These are phyloP conservation scores for Rhea pennata DNA, from an alignment of 2,113 vertebrate species.

Conservation along the genomic window DNA sequence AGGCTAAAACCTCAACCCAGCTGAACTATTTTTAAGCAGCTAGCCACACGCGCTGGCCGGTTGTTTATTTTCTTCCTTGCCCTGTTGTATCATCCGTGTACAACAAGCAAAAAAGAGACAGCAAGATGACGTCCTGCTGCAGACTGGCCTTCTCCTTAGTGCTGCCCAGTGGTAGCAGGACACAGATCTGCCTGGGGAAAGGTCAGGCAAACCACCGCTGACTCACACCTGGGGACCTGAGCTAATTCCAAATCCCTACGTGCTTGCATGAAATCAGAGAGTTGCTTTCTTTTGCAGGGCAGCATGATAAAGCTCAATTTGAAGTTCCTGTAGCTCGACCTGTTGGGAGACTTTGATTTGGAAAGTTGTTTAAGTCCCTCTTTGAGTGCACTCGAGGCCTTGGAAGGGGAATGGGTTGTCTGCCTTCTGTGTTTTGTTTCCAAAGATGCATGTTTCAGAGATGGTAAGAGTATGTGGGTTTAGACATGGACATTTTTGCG, in stretches of 20 bases:
- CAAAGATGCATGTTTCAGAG: not conserved
- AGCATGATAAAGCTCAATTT: not conserved
- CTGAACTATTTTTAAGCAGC: slow-evolving; percentile 79
- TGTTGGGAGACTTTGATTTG: not conserved
- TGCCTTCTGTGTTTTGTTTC: not conserved
- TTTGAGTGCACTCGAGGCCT: not conserved
- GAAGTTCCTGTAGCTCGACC: not conserved
- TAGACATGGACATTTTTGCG: not conserved
- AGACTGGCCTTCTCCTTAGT: not conserved
- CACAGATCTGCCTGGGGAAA: not conserved
- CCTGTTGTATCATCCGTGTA: not conserved
- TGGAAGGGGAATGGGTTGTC: not conserved
- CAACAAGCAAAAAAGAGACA: not conserved
- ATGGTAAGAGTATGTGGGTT: not conserved
- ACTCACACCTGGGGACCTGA: not conserved
- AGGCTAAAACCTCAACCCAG: slow-evolving; percentile 74
- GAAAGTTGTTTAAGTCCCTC: not conserved
- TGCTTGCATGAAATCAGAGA: not conserved
- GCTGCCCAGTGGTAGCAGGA: not conserved
- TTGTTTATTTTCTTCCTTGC: slow-evolving; percentile 51
- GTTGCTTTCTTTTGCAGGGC: not conserved
- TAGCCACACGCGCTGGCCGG: slow-evolving; percentile 65
- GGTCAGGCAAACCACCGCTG: not conserved
- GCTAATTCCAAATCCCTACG: not conserved
- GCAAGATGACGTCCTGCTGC: not conserved